Evolutionary conservation across 2,888 invertebrate species (phyloP), one percentile per base, ranked within the genome.

Genomic region (Gryllus longicercus): DNA sequence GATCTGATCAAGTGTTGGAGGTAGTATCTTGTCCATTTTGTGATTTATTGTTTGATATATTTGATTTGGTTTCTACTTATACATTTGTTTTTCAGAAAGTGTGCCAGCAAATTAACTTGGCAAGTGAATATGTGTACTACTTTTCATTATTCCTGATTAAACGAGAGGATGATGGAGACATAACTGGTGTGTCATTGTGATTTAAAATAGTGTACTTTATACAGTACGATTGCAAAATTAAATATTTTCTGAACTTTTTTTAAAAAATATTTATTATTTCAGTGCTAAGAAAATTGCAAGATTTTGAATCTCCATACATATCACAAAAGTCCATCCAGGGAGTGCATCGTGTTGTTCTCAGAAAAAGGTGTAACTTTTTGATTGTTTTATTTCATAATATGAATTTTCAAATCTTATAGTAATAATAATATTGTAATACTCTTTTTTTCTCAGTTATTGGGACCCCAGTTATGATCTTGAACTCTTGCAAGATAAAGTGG

Each of bases 261-360:
- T 23, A 51, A 81, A 51, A 81, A 51, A 78, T 79, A n/a, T 78
- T 51, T 80, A 80, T n/a, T 78, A 89, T 92, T 85, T 89, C 91
- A 89, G 92, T 97, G 84, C 89, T 97, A 82, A 92, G 98, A 84
- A 96, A 95, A 87, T 89, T 99, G 83, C 96, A 98, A 88, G 95
- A 98, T 87, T 99, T 97, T 90, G 99, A 99, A 90, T 96, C 97
- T 83, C 98, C 99, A 1, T 96, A 94, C 88, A 94, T 98, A 88
- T 96, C 98, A 79, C 93, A 95, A 84, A 94, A 94, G 86, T 92
- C 93, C 87, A 91, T 94, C 81, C 92, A 92, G 82, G 93, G 92
- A 83, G 92, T 92, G 76, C 88, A 89, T 86, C 93, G 93, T 88
- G 92, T 98, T 87, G 93, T 96, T 83, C 89, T 98, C 83, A 91